phyloP scores from a whole-genome alignment of 2,797 vertebrate species.

The Coracias cyanogaster region DNA sequence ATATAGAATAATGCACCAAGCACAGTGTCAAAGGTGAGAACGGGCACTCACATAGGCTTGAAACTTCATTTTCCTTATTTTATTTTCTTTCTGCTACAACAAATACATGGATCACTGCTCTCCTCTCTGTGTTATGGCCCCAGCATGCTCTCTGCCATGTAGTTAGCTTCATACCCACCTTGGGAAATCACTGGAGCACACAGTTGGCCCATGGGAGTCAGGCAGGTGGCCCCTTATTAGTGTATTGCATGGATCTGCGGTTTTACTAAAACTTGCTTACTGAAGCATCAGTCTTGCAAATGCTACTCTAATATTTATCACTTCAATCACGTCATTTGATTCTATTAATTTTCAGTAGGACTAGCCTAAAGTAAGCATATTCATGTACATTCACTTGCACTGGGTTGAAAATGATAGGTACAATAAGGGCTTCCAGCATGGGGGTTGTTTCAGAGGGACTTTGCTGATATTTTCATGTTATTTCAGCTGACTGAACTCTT shows the following conservation, averaged over 20 bases:
- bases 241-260: not conserved
- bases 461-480: not conserved
- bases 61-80: constrained; percentile 23
- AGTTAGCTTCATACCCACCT: constrained; percentile 8
- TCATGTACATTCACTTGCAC: not conserved
- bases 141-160: not conserved
- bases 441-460: not conserved
- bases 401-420: not conserved
- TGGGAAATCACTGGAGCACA: not conserved
- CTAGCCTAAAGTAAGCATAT: not conserved
- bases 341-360: not conserved
- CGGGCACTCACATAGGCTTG: not conserved
- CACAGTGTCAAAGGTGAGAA: not conserved
- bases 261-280: not conserved
- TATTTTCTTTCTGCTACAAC: not conserved
- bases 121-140: not conserved
- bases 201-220: not conserved
- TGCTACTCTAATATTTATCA: not conserved
- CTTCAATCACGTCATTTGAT: not conserved
- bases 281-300: not conserved
- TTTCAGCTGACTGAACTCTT: not conserved
- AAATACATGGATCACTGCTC: constrained; percentile 4
- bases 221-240: not conserved
- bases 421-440: not conserved
- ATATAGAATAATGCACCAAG: not conserved